phyloP scores from a whole-genome alignment of 2,797 vertebrate genomes.

The Manis crassicaudata region DNA sequence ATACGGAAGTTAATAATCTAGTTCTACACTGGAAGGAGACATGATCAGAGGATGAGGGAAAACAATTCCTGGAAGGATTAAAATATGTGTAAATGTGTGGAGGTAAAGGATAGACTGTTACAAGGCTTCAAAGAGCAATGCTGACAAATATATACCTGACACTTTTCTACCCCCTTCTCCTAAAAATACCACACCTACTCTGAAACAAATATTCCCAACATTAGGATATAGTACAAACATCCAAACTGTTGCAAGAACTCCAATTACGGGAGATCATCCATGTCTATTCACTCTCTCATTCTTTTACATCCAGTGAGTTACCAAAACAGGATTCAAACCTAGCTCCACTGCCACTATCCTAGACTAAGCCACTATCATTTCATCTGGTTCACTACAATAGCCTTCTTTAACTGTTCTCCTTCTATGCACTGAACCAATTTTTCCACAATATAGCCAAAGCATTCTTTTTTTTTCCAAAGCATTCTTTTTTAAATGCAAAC shows the following conservation, averaged over 20 bases:
- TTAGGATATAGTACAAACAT: neutral
- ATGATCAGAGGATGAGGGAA: neutral
- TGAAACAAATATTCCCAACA: neutral
- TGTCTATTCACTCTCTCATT: neutral
- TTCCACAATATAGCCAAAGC: neutral
- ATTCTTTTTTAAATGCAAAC: neutral
- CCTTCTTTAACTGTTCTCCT: neutral
- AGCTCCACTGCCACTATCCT: neutral
- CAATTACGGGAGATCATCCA: neutral
- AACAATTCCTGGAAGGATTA: neutral
- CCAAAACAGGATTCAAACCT: neutral
- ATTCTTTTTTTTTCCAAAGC: neutral
- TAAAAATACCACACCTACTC: neutral
- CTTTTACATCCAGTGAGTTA: neutral
- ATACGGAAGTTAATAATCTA: neutral
- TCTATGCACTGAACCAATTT: neutral
- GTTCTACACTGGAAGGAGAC: neutral
- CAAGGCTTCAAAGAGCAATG: neutral
- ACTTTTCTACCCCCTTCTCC: neutral
- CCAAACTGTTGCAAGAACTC: neutral
- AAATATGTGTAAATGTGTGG: neutral
- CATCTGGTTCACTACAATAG: neutral
- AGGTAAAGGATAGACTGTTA: neutral
- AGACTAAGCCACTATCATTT: neutral
- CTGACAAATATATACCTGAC: neutral